Evolutionary conservation across 92 coral and sea anemone species (phyloP), one percentile per base, ranked within the genome.

Genomic region (Zoanthus gigantus): DNA sequence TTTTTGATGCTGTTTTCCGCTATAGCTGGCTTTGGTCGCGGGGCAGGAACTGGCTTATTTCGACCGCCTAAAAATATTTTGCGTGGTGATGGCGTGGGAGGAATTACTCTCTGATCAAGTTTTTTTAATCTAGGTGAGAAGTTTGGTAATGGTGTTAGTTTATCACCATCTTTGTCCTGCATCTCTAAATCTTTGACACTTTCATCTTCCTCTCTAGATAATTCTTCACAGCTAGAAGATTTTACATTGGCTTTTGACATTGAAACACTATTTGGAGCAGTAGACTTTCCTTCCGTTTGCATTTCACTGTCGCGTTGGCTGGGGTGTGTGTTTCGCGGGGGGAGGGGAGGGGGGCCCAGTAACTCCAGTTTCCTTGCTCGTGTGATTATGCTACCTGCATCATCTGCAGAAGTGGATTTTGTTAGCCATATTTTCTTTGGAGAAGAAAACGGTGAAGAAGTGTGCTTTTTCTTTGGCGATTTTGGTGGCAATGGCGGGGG

Each of bases 401-500:
- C 76, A 50, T 46, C 60, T 46, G 9, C 57, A 28, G 85, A 81
- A 67, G 57, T 23, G 16, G 76, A 81, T 18, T 65, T 67, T 28
- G 4, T 46, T 2, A 81, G 75, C 60, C 85, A 48, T 7, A 72
- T 2, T 81, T 63, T 81, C 60, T 81, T 81, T 53, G 75, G 85
- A 52, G 61, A 28, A 4, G 50, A 16, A 81, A 81, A 81, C 13
- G 85, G 85, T 30, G 85, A 42, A 0, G 85, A 9, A 46, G 75
- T 65, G 6, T 18, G 42, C 14, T 81, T 81, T 66, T 81, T 81
- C 75, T 81, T 81, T 23, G 85, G 75, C 44, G 85, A 81, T 15
- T 81, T 81, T 14, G 85, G 85, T 65, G 85, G 85, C 46, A 81
- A 45, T 44, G 85, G 85, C 8, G 85, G 85, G 3, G 85, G 85